Evolutionary conservation across 2,113 vertebrate species (phyloP).

Genomic region (Forbesichthys papilliferus): DNA sequence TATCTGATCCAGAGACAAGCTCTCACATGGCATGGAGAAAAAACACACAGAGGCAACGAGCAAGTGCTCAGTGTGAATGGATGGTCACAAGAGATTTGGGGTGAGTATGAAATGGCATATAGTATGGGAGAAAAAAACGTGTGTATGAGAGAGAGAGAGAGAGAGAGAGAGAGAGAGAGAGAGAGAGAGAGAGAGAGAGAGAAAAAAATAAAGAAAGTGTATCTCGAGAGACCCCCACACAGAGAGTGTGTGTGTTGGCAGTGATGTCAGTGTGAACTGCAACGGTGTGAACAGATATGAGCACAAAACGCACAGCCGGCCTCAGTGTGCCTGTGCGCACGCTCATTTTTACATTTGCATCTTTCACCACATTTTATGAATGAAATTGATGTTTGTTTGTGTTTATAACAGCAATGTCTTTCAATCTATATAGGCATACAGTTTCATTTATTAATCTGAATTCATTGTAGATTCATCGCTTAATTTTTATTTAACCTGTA

Average conservation of each 20-base stretch:
- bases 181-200: constrained; percentile 10
- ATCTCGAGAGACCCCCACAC: constrained; percentile 40
- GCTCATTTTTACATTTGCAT: no score
- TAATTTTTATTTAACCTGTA: no score
- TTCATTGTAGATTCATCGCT: no score
- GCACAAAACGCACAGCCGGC: constrained; percentile 30
- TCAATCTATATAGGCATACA: background rate
- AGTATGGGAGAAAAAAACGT: background rate
- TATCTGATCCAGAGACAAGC: constrained; percentile 72
- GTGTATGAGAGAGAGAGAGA: background rate
- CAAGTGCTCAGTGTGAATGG: constrained; percentile 35
- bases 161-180: constrained; percentile 13
- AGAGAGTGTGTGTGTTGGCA: constrained; percentile 31
- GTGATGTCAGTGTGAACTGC: constrained; percentile 66
- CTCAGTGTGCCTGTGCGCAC: constrained; percentile 3
- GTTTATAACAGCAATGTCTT: background rate
- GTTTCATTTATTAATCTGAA: background rate
- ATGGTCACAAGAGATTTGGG: constrained; percentile 29
- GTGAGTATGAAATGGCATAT: constrained; percentile 13
- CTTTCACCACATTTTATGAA: constrained; percentile 43
- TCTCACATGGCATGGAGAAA: constrained; percentile 59
- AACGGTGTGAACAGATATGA: constrained; percentile 46
- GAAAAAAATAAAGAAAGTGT: no score
- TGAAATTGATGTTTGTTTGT: constrained; percentile 33
- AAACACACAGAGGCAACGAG: constrained; percentile 46